Evolutionary conservation across 2,888 invertebrate species (phyloP).

Genomic region (Megalurothrips usitatus): DNA sequence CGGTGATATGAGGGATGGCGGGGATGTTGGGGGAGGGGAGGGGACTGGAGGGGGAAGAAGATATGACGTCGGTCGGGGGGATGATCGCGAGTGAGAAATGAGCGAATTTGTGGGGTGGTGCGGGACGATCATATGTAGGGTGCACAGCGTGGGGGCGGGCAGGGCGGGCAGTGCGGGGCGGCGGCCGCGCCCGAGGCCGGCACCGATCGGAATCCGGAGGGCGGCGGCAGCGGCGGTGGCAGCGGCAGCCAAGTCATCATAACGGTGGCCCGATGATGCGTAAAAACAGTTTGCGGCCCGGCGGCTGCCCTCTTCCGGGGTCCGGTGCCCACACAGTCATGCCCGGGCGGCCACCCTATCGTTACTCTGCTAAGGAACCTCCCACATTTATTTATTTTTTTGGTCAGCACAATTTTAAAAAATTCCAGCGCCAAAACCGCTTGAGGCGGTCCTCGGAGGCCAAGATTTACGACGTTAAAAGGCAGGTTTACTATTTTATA

Average conservation of each 20-base stretch:
- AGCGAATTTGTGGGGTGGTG: background rate
- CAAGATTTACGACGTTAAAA: too few relatives aligned
- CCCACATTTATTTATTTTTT: too few relatives aligned
- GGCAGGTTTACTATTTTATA: too few relatives aligned
- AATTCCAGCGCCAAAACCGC: too few relatives aligned
- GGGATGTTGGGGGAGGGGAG: background rate
- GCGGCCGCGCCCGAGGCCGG: background rate
- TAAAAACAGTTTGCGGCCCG: constrained; percentile 3
- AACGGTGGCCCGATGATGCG: background rate
- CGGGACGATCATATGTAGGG: background rate
- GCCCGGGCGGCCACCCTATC: too few relatives aligned
- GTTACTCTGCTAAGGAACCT: too few relatives aligned
- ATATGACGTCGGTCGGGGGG: background rate
- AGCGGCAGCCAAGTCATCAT: background rate
- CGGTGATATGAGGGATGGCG: background rate
- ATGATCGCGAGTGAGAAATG: background rate
- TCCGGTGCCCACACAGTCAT: too few relatives aligned
- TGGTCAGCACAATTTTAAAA: too few relatives aligned
- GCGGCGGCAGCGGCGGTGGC: background rate
- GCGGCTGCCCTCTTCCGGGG: background rate
- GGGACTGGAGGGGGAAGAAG: background rate
- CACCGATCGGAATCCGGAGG: too few relatives aligned
- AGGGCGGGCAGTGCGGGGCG: background rate
- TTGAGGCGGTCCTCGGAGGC: too few relatives aligned
- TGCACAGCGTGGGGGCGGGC: background rate